phyloP scores from a whole-genome alignment of 2,888 invertebrate species.

The Pecten maximus region DNA sequence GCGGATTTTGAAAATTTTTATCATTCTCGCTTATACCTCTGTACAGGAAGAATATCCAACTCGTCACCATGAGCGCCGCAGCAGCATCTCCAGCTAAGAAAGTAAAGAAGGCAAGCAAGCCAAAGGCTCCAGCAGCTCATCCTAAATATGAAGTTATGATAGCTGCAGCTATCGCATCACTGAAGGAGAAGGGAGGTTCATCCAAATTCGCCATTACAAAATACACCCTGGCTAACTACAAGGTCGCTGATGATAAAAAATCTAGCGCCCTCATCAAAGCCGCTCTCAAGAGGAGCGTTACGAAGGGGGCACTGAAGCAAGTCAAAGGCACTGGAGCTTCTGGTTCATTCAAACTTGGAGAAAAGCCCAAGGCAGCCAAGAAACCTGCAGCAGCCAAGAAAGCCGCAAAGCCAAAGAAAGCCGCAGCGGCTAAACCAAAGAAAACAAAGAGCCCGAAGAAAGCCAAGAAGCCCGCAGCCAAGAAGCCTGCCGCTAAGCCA shows the following conservation, averaged over 20 bases:
- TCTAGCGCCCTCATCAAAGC: neutral
- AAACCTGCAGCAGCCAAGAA: neutral
- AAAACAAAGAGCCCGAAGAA: neutral
- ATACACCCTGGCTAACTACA: slow-evolving; percentile 6
- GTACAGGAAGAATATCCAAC: no score
- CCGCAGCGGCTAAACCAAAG: neutral
- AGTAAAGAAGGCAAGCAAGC: no score
- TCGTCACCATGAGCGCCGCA: no score
- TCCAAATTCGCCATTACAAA: no score
- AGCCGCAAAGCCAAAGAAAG: neutral
- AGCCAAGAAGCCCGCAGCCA: neutral
- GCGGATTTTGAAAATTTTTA: no score
- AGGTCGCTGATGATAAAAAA: neutral
- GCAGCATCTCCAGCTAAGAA: no score
- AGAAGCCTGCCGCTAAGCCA: no score
- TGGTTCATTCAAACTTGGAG: neutral
- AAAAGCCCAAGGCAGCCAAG: neutral
- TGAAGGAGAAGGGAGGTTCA: no score
- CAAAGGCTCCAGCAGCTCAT: no score
- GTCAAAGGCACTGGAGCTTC: neutral
- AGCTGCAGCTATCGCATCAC: no score
- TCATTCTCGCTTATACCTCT: no score
- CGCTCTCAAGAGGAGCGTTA: neutral
- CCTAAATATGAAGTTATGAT: no score
- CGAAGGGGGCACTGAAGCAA: neutral